Evolutionary conservation across 2,888 invertebrate genomes (phyloP).

Genomic region (Antitype chi): DNA sequence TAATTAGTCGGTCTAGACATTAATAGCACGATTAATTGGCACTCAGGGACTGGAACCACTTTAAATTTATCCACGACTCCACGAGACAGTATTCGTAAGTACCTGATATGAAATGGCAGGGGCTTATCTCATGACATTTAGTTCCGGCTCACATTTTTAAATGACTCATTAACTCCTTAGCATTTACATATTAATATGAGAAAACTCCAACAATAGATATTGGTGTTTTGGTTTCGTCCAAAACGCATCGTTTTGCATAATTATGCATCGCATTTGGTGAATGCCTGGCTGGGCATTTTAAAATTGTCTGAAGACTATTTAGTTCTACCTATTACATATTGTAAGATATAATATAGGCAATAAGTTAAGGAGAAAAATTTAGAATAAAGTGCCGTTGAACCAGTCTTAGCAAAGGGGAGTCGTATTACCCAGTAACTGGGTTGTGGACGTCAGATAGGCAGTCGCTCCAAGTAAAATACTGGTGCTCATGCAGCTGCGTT

Average conservation of each 20-base stretch:
- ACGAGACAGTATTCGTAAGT: slow-evolving; percentile 34
- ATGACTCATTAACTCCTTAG: slow-evolving; percentile 14
- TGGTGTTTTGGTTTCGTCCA: background rate
- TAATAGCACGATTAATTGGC: slow-evolving; percentile 32
- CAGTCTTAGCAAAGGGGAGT: too few relatives aligned
- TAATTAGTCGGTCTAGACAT: slow-evolving; percentile 59
- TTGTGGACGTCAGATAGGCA: too few relatives aligned
- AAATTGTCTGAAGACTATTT: background rate
- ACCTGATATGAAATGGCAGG: slow-evolving; percentile 10
- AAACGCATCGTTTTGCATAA: slow-evolving; percentile 11
- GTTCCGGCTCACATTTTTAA: slow-evolving; percentile 27
- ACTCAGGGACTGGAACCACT: slow-evolving; percentile 26
- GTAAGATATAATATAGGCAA: background rate
- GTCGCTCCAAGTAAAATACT: too few relatives aligned
- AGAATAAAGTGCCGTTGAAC: background rate
- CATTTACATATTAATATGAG: background rate
- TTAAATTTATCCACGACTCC: slow-evolving; percentile 20
- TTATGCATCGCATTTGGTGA: background rate
- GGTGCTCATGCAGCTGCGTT: too few relatives aligned
- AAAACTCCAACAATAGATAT: background rate
- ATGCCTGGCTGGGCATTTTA: background rate
- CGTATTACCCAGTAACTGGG: too few relatives aligned
- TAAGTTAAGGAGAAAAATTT: slow-evolving; percentile 7
- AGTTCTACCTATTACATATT: background rate
- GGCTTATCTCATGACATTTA: slow-evolving; percentile 31